These are phyloP conservation scores for Crotalus viridis DNA, from an alignment of 2,113 vertebrate species.

Conservation along the genomic window DNA sequence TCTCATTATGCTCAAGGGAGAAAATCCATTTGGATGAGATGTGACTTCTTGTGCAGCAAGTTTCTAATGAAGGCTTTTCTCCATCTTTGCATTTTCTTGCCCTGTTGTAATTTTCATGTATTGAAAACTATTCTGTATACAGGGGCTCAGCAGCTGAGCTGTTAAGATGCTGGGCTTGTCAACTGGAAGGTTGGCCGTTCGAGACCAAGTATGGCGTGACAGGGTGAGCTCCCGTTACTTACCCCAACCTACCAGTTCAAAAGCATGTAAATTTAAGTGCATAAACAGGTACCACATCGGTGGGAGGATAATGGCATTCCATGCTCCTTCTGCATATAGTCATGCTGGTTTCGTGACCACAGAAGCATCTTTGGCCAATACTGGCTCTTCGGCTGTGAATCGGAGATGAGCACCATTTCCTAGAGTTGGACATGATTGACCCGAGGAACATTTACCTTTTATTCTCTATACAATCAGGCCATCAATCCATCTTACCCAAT, in stretches of 20 bases:
- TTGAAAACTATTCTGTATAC: not conserved
- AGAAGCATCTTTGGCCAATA: not conserved
- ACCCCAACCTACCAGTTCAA: not conserved
- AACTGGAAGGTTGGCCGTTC: not conserved
- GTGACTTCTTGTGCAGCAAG: not conserved
- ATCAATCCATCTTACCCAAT: not conserved
- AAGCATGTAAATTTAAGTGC: not conserved
- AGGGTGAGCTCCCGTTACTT: not conserved
- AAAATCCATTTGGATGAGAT: not conserved
- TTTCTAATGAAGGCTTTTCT: not conserved
- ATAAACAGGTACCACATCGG: not conserved
- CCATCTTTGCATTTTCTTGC: not conserved
- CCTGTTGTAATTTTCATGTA: not conserved
- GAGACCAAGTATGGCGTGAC: not conserved
- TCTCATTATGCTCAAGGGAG: not conserved
- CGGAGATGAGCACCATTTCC: not conserved
- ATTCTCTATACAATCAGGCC: not conserved
- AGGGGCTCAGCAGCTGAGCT: not conserved
- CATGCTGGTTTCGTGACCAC: not conserved
- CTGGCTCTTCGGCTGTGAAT: not conserved
- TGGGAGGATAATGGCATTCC: not conserved
- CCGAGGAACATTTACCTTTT: not conserved
- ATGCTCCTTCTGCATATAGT: not conserved
- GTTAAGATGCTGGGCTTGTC: not conserved
- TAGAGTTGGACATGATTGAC: not conserved